These are phyloP conservation scores for Vanessa tameamea DNA, from an alignment of 1,140 invertebrate genomes.

Conservation along the genomic window DNA sequence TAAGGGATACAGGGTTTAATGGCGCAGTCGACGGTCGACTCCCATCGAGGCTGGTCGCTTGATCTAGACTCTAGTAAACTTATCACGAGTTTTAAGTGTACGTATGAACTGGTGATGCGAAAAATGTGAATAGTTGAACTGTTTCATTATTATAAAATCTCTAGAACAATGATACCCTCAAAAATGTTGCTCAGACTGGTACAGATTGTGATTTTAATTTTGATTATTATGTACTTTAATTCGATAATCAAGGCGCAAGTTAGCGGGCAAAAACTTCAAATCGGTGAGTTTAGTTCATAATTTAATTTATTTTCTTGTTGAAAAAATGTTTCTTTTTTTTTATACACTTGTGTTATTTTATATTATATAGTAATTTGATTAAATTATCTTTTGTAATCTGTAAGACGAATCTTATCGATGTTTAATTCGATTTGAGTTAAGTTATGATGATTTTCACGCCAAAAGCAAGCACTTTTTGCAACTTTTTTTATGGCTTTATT, in stretches of 20 bases:
- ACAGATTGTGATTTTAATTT: constrained; percentile 50
- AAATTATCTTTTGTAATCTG: too few species aligned
- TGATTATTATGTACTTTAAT: constrained; percentile 57
- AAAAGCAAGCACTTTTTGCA: too few species aligned
- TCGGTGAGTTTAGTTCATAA: constrained; percentile 26
- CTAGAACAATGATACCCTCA: constrained; percentile 45
- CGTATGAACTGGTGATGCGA: constrained; percentile 43
- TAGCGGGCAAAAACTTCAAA: constrained; percentile 50
- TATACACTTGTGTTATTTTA: not conserved
- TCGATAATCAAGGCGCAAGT: constrained; percentile 44
- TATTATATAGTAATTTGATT: too few species aligned
- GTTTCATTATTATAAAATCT: constrained; percentile 28
- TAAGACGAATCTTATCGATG: too few species aligned
- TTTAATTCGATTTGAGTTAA: not conserved
- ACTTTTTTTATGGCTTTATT: too few species aligned
- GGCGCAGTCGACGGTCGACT: constrained; percentile 59
- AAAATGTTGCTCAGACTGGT: constrained; percentile 51
- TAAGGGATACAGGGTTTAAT: constrained; percentile 48
- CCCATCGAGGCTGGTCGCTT: constrained; percentile 34
- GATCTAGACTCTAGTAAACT: constrained; percentile 36
- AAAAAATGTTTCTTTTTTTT: not conserved
- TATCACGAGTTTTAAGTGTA: constrained; percentile 26
- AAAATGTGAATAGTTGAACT: constrained; percentile 44
- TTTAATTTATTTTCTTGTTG: not conserved
- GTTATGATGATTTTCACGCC: not conserved